Evolutionary conservation across 1,140 invertebrate genomes (phyloP).

Genomic region (Belonocnema kinseyi): DNA sequence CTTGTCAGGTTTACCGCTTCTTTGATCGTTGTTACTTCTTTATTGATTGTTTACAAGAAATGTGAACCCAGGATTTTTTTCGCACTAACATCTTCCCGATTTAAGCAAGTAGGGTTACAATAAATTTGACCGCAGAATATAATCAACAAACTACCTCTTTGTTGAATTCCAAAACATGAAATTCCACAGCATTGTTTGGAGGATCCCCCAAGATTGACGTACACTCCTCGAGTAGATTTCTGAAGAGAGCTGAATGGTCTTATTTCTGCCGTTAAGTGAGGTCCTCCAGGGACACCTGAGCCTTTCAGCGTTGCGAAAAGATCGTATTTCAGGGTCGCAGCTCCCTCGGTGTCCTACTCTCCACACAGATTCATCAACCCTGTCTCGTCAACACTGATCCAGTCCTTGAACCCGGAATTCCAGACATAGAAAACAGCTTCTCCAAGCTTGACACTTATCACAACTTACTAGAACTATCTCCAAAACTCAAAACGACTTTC

Average conservation of each 20-base stretch:
- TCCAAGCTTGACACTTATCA: constrained; percentile 7
- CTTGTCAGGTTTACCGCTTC: too few species aligned
- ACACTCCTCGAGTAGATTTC: constrained; percentile 6
- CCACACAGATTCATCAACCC: background rate
- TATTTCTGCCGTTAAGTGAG: constrained; percentile 23
- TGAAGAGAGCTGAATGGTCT: constrained; percentile 31
- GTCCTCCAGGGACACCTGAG: constrained; percentile 28
- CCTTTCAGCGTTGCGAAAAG: constrained; percentile 38
- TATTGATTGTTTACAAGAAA: background rate
- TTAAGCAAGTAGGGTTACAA: background rate
- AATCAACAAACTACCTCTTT: background rate
- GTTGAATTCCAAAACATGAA: constrained; percentile 26
- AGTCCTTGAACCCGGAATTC: background rate
- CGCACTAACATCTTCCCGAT: background rate
- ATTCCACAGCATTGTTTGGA: background rate
- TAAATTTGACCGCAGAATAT: background rate
- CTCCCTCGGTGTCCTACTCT: background rate
- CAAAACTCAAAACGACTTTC: background rate
- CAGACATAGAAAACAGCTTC: background rate
- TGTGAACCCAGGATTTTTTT: background rate
- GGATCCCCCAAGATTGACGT: constrained; percentile 11
- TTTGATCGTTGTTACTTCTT: background rate
- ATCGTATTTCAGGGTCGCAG: constrained; percentile 55
- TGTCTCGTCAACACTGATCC: background rate
- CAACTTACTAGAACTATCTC: background rate